Base-by-base conservation (phyloP, 2,888 invertebrate genomes). In the Nomada fucata region DNA sequence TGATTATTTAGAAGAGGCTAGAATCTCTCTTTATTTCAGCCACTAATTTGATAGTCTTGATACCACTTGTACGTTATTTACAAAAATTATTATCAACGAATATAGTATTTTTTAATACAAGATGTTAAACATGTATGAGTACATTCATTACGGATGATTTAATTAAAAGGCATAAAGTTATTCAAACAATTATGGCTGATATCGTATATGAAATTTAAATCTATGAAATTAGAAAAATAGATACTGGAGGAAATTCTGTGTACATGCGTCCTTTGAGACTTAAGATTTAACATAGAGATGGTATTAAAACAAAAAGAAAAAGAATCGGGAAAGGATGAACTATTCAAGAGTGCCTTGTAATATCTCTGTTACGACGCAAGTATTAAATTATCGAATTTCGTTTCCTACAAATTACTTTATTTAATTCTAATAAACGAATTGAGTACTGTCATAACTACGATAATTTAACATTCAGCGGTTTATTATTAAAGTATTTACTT, bases 321-420 rank as follows among this genome's bases (percentile, higher is more conserved):
- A 3, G n/a, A 26, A 63, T 3, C 5, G 26, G 36, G 57, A 79
- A 75, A 65, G 59, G 57, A 82, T 73, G 69, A 71, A 80, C 76
- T 86, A 84, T 67, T 82, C 82, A 88, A 84, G 87, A 87, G 87
- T 87, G 87, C 87, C 87, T 87, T 87, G 86, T 86, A 77, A 82
- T 86, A 80, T 63, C 80, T 79, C 72, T 77, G 74, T 69, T 84
- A 71, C 26, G 63, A 64, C 23, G 50, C 63, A 76, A 59, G 64
- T 75, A 75, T 79, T 76, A 64, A 76, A 76, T 20, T 79, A 72
- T 73, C 1, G 83, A 65, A 77, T 69, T 65, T 82, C 65, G 47
- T 61, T 73, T 68, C 42, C 26, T 5, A 29, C 11, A 36, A 53
- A 60, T 50, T 10, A 36, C 18, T 76, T 74, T 20, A 20, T 29